Conservation (phyloP, 2,888 invertebrate species). For the Dione juno region DNA sequence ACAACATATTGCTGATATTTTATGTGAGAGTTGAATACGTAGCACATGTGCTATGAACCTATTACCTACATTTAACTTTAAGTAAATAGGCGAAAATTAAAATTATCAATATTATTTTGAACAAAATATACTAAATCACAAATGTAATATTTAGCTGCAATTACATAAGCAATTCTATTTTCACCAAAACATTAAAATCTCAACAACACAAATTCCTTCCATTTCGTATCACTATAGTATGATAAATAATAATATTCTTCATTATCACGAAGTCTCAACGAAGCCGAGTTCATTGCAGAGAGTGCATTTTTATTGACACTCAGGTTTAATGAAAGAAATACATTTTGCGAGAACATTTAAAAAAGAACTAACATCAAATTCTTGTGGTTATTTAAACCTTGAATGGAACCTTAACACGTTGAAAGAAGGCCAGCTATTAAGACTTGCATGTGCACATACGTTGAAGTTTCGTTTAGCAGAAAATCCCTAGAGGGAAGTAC, state of each 20-base stretch:
- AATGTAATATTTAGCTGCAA: neutral
- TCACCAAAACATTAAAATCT: neutral
- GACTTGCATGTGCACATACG: conserved; percentile 38
- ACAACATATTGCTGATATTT: too few relatives aligned
- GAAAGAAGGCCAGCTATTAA: conserved; percentile 39
- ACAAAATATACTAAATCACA: neutral
- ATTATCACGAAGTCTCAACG: conserved; percentile 6
- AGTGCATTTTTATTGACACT: conserved; percentile 22
- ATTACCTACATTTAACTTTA: neutral
- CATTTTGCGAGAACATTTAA: conserved; percentile 22
- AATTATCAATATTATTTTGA: neutral
- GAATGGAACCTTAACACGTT: conserved; percentile 22
- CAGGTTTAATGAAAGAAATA: conserved; percentile 21
- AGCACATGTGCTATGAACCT: too few relatives aligned
- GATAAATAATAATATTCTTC: conserved; percentile 17
- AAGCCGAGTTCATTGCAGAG: conserved; percentile 8
- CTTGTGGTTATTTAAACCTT: conserved; percentile 17
- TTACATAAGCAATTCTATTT: neutral
- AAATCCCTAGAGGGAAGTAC: conserved; percentile 43
- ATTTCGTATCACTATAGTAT: neutral
- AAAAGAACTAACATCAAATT: conserved; percentile 9
- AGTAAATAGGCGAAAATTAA: neutral
- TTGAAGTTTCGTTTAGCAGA: conserved; percentile 41
- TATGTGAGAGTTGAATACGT: too few relatives aligned
- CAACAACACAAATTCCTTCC: neutral